These are phyloP conservation scores for Microplitis demolitor DNA, from an alignment of 1,140 invertebrate genomes.

Conservation along the genomic window DNA sequence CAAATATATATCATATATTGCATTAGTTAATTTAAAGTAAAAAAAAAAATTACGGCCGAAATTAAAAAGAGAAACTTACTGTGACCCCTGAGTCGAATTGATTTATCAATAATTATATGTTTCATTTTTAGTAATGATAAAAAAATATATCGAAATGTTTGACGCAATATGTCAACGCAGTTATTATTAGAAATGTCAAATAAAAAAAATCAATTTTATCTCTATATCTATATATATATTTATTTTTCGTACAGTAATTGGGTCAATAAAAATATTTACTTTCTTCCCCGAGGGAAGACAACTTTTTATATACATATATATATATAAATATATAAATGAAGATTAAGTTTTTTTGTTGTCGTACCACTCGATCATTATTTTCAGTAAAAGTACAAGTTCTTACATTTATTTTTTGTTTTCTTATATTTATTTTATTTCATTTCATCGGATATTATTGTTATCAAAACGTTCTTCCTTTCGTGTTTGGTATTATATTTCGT, in stretches of 20 bases:
- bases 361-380: slow-evolving; percentile 16
- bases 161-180: too few species aligned
- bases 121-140: too few species aligned
- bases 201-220: neutral
- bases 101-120: too few species aligned
- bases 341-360: slow-evolving; percentile 17
- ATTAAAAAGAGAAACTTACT: too few species aligned
- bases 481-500: neutral
- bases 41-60: too few species aligned
- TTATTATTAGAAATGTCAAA: neutral
- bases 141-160: too few species aligned
- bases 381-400: slow-evolving; percentile 1
- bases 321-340: slow-evolving; percentile 8
- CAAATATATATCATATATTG: too few species aligned
- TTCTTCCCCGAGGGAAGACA: neutral
- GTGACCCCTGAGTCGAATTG: too few species aligned
- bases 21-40: too few species aligned
- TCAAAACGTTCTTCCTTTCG: neutral
- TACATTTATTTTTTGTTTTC: neutral
- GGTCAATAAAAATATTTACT: neutral
- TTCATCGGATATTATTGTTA: neutral
- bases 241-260: neutral
- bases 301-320: neutral
- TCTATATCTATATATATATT: neutral
- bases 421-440: neutral